Evolutionary conservation across 1,140 invertebrate species (phyloP).

Genomic region (Euborellia annulipes): DNA sequence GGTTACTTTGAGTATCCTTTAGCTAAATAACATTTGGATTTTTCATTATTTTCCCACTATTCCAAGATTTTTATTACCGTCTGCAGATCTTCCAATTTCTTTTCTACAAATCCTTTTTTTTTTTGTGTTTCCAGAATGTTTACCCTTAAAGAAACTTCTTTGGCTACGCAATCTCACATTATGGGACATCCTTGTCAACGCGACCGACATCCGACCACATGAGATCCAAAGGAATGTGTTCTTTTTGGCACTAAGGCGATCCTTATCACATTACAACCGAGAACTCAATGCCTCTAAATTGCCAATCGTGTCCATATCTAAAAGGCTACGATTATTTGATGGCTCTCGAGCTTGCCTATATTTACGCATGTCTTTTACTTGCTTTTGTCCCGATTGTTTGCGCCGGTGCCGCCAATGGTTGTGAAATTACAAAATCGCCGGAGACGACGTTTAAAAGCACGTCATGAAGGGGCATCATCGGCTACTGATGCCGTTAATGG

Average conservation of each 20-base stretch:
- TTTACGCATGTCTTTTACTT: constrained; percentile 82
- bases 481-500: too few species aligned
- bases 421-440: constrained; percentile 83
- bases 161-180: constrained; percentile 64
- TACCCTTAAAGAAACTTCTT: constrained; percentile 66
- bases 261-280: constrained; percentile 83
- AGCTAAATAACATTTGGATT: background rate
- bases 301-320: constrained; percentile 74
- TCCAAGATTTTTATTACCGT: too few species aligned
- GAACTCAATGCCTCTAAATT: constrained; percentile 74
- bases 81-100: too few species aligned
- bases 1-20: background rate
- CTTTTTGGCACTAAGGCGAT: constrained; percentile 64
- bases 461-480: constrained; percentile 16
- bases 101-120: too few species aligned
- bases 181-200: constrained; percentile 80
- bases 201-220: constrained; percentile 52
- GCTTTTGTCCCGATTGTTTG: constrained; percentile 82
- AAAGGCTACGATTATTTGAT: constrained; percentile 89
- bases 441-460: constrained; percentile 57
- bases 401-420: constrained; percentile 78
- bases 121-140: constrained; percentile 52
- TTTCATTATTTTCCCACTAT: constrained; percentile 4
- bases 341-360: constrained; percentile 92
- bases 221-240: constrained; percentile 84